Conservation (phyloP, 2,888 invertebrate genomes). For the Cremastinae sp. region DNA sequence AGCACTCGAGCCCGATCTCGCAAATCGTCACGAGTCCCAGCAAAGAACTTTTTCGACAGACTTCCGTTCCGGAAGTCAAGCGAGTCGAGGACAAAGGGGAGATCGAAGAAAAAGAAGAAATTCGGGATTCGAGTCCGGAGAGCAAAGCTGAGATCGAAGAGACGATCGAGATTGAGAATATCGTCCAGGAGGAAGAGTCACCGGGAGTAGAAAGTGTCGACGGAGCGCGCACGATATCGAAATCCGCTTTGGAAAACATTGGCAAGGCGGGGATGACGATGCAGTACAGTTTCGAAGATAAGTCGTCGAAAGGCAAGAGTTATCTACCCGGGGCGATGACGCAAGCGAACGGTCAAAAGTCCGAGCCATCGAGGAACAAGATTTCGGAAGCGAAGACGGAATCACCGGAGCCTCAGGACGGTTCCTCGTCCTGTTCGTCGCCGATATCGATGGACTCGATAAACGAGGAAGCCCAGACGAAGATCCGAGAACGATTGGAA, state of each 20-base stretch:
- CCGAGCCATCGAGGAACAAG: conserved; percentile 41
- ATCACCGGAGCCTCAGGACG: not conserved
- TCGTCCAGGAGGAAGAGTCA: not conserved
- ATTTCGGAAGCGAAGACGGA: conserved; percentile 30
- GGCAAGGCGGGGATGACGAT: conserved; percentile 86
- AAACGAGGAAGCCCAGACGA: conserved; percentile 51
- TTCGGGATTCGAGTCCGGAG: conserved; percentile 45
- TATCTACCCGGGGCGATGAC: conserved; percentile 74
- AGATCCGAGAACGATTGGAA: conserved; percentile 64
- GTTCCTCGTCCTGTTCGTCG: conserved; percentile 19
- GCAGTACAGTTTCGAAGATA: conserved; percentile 83
- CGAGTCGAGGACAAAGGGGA: conserved; percentile 33
- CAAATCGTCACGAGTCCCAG: conserved; percentile 63
- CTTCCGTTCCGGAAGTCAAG: conserved; percentile 65
- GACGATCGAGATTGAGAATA: conserved; percentile 44
- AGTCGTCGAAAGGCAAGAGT: conserved; percentile 71
- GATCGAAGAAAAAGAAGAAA: not conserved
- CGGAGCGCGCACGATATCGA: conserved; percentile 81
- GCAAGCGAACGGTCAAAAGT: conserved; percentile 66
- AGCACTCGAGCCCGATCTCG: not conserved
- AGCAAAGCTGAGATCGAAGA: conserved; percentile 1
- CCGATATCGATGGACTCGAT: conserved; percentile 30
- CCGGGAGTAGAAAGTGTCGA: conserved; percentile 63
- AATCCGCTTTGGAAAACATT: conserved; percentile 85
- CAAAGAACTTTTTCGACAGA: conserved; percentile 61